These are phyloP conservation scores for Myzus persicae DNA, from an alignment of 1,140 invertebrate genomes.

Conservation along the genomic window DNA sequence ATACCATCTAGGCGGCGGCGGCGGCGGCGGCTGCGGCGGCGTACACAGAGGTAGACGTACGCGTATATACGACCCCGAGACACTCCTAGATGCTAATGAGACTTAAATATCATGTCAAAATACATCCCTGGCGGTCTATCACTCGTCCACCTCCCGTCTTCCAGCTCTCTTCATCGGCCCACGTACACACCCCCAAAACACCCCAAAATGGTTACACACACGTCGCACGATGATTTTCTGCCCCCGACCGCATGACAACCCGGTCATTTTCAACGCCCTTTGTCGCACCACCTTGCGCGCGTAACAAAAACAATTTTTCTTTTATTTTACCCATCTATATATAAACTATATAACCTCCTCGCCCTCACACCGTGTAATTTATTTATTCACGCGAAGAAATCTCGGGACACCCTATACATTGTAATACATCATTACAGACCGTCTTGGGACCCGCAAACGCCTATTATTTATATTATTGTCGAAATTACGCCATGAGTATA, in stretches of 20 bases:
- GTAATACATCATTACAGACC: neutral
- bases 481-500: neutral
- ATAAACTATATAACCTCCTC: constrained; percentile 5
- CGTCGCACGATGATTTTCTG: neutral
- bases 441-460: neutral
- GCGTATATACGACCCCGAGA: neutral
- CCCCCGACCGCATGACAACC: constrained; percentile 21
- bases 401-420: neutral
- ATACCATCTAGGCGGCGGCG: neutral
- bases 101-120: constrained; percentile 59
- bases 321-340: neutral
- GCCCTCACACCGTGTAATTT: constrained; percentile 19
- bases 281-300: constrained; percentile 45
- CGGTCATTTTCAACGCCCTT: constrained; percentile 56
- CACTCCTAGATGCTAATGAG: constrained; percentile 50
- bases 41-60: neutral
- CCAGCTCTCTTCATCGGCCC: neutral
- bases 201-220: constrained; percentile 49
- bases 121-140: constrained; percentile 52
- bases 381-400: constrained; percentile 42
- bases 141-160: neutral
- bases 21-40: neutral
- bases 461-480: constrained; percentile 25
- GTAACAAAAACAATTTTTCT: constrained; percentile 36
- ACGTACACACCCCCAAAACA: constrained; percentile 24